A percentile compares a stretch with the other conserved stretches of the same genome.
Evolutionary conservation across 2,797 vertebrate species (phyloP).

Genomic region (Erithacus rubecula): DNA sequence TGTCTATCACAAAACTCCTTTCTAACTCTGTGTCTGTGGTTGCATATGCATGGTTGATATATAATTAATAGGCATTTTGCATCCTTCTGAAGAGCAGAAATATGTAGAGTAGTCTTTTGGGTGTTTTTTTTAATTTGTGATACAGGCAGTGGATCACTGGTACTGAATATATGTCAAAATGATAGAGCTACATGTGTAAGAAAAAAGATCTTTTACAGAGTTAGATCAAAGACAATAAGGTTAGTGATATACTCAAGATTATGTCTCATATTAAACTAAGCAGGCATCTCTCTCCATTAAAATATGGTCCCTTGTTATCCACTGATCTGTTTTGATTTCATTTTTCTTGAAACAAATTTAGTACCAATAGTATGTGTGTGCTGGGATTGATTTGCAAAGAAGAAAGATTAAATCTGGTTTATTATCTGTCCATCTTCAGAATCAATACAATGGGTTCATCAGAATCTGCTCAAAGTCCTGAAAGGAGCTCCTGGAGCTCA

Average conservation of each 20-base stretch:
- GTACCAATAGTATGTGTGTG: not conserved
- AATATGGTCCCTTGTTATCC: not conserved
- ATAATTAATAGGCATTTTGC: conserved; percentile 8
- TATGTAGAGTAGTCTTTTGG: not conserved
- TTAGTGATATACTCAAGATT: not conserved
- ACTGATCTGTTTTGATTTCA: not conserved
- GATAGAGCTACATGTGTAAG: not conserved
- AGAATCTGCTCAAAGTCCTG: not conserved
- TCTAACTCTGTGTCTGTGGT: not conserved
- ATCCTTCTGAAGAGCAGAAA: conserved; percentile 25
- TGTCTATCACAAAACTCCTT: not conserved
- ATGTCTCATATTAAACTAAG: not conserved
- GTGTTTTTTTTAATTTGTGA: not conserved
- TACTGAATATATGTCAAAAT: not conserved
- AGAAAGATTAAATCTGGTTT: not conserved
- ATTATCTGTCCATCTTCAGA: not conserved
- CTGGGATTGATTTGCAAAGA: not conserved
- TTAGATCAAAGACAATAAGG: not conserved
- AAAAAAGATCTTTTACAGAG: not conserved
- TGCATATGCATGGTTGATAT: not conserved
- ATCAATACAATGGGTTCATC: not conserved
- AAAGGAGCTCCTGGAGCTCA: not conserved
- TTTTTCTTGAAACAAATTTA: not conserved
- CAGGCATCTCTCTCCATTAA: not conserved
- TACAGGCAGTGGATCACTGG: not conserved